phyloP scores from a whole-genome alignment of 2,888 invertebrate genomes.

The Eumacrocentrus americanus region DNA sequence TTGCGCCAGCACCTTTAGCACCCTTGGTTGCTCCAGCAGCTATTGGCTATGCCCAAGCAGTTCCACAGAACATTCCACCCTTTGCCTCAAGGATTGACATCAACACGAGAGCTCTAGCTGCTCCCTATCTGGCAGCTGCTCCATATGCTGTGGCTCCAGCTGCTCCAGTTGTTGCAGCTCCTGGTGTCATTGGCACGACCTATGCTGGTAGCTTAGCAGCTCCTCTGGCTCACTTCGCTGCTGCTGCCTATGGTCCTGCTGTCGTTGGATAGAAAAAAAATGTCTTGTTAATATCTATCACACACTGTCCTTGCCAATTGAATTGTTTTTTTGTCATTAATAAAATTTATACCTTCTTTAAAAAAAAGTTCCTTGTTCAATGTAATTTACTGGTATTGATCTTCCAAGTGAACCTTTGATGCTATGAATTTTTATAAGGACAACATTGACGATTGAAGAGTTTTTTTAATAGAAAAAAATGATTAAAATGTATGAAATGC shows the following conservation, averaged over 20 bases:
- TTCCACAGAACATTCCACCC: slow-evolving; percentile 70
- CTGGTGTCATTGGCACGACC: slow-evolving; percentile 39
- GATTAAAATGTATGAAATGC: too few relatives aligned
- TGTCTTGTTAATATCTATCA: slow-evolving; percentile 24
- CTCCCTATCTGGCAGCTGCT: slow-evolving; percentile 57
- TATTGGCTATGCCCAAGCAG: slow-evolving; percentile 66
- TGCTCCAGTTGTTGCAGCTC: slow-evolving; percentile 56
- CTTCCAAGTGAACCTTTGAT: too few relatives aligned
- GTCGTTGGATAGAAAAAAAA: slow-evolving; percentile 28
- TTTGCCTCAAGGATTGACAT: slow-evolving; percentile 69
- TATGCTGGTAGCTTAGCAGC: slow-evolving; percentile 36
- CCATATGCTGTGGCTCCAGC: slow-evolving; percentile 54
- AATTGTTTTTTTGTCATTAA: too few relatives aligned
- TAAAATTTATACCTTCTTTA: too few relatives aligned
- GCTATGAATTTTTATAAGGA: too few relatives aligned
- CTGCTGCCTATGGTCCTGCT: slow-evolving; percentile 32
- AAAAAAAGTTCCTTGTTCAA: too few relatives aligned
- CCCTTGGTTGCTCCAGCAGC: slow-evolving; percentile 66
- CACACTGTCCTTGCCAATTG: too few relatives aligned
- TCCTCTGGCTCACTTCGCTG: slow-evolving; percentile 31
- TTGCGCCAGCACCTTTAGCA: slow-evolving; percentile 60
- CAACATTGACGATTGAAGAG: too few relatives aligned
- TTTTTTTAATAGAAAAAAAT: too few relatives aligned
- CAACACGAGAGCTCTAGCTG: slow-evolving; percentile 60
- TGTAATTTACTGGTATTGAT: too few relatives aligned